Conservation (phyloP, 2,113 vertebrate genomes). For the Haemorhous mexicanus region DNA sequence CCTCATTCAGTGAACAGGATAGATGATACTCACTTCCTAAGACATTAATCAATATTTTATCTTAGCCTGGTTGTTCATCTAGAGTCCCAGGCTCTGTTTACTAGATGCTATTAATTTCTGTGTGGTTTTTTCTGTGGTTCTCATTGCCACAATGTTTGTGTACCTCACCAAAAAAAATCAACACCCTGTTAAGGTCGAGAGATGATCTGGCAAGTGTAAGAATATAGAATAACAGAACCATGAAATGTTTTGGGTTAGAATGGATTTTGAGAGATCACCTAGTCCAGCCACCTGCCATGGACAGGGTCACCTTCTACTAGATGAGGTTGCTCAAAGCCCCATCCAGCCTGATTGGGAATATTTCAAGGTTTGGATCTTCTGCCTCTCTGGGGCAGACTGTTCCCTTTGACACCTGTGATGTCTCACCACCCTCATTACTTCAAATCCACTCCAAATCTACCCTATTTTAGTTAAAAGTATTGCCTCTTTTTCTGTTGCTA, state of each 20-base stretch:
- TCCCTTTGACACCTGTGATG: not conserved
- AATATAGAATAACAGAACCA: not conserved
- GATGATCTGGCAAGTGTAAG: not conserved
- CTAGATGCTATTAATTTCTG: not conserved
- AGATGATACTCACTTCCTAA: not conserved
- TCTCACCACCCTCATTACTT: not conserved
- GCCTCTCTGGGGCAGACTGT: not conserved
- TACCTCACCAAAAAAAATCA: not conserved
- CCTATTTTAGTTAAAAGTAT: not conserved
- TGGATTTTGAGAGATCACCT: not conserved
- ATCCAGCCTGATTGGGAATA: not conserved
- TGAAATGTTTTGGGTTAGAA: not conserved
- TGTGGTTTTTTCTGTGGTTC: not conserved
- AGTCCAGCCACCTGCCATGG: not conserved
- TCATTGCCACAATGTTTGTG: not conserved
- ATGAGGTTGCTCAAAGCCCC: not conserved
- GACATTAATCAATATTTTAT: not conserved
- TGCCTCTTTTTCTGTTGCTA: not conserved
- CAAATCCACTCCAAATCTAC: not conserved
- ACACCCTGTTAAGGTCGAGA: not conserved
- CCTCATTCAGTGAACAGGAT: not conserved
- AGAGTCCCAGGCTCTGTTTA: not conserved
- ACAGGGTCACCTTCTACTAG: not conserved
- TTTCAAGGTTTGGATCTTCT: not conserved
- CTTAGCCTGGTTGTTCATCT: not conserved